Evolutionary conservation across 2,888 invertebrate species (phyloP), one percentile per base, ranked within the genome.

Genomic region (Trissolcus brochymenae): DNA sequence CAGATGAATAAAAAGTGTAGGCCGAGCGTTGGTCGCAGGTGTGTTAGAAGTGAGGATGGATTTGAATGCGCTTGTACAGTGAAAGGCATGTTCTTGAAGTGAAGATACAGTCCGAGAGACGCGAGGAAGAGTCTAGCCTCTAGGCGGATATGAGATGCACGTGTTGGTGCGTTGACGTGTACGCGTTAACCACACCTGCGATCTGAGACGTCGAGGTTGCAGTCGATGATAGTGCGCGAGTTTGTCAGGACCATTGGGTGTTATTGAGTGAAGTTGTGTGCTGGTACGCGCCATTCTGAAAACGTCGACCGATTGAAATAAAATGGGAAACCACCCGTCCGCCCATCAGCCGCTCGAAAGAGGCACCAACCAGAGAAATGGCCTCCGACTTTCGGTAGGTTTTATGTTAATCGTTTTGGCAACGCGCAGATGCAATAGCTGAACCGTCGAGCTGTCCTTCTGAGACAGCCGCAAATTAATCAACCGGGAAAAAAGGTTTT

Each of bases 321-420:
- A 84, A 83, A 95, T 95, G 95, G 95, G 95, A 86, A 95, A 95
- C 90, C 94, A 95, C 90, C 94, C 95, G 86, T 95, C 95, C 82
- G 94, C 95, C 86, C 95, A 95, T 90, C 94, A 95, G 90, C 95
- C 95, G 83, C 91, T 95, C 89, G 95, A 95, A 88, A 92, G 93
- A 89, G 93, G 92, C 79, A 84, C 86, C 81, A 86, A 84, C 82
- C 85, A 86, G 81, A 87, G 87, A 80, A 88, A 88, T 82, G 88
- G 85, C 80, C 84, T 88, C 81, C 88, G 89, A 70, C 83, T 88
- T 75, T 88, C 89, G 88, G 89, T 89, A 88, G 46, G 87, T 86
- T 75, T 66, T 61, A 43, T 57, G 35, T 59, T 21, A n/a, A 41
- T 50, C 13, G 40, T 29, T 41, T 1, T 35, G 43, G 11, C 2